Percentiles rank a stretch among this genome's conserved stretches.
Conservation (phyloP, 2,113 vertebrate genomes). For the Terrapene triunguis region DNA sequence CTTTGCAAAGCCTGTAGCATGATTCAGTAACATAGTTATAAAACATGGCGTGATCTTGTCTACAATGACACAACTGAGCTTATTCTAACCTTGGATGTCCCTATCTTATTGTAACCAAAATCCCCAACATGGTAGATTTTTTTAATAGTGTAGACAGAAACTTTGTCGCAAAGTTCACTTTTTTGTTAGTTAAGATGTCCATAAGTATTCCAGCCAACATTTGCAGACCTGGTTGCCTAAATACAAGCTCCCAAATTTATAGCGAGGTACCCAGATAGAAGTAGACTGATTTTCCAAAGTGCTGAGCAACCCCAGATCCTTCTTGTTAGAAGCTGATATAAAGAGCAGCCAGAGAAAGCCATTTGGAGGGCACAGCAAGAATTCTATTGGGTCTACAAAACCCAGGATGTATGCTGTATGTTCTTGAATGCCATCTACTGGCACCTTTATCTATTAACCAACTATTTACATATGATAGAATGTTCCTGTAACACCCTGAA, state of each 20-base stretch:
- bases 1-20: neutral
- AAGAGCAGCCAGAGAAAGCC: neutral
- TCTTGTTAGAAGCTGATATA: neutral
- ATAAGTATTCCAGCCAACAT: neutral
- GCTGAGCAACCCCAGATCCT: neutral
- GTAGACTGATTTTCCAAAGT: neutral
- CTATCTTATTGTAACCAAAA: neutral
- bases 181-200: neutral
- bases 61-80: neutral
- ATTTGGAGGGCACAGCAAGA: neutral
- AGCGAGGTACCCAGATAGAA: neutral
- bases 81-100: neutral
- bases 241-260: neutral
- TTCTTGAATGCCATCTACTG: neutral
- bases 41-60: neutral
- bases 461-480: neutral
- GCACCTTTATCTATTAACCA: neutral
- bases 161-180: neutral
- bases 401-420: accelerated
- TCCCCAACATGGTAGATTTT: neutral
- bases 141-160: neutral
- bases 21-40: neutral
- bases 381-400: neutral
- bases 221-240: neutral
- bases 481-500: neutral